Evolutionary conservation across 2,797 vertebrate species (phyloP), one percentile per base, ranked within the genome.

Genomic region (Trachops cirrhosus): DNA sequence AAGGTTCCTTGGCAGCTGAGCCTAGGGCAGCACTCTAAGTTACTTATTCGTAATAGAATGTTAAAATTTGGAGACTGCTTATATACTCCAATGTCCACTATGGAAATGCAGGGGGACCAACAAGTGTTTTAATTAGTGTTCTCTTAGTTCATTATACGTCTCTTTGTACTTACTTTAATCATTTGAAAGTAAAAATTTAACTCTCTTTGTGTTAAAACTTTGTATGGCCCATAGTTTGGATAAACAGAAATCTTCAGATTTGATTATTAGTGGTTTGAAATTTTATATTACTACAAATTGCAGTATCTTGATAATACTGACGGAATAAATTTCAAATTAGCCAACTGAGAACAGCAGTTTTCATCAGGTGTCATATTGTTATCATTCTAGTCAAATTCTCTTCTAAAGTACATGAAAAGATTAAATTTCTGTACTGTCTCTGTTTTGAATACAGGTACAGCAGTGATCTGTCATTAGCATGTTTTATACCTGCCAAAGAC

Each of bases 131-230:
- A 34, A 84, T 84, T 32, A 77, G 18, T 78, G n/a, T 62, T 79
- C n/a, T 46, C 46, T 89, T 91, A 79, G 39, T 78, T 64, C 59
- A 71, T 86, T 29, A 75, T n/a, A 84, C 34, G 22, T 68, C 21
- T 90, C 15, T 86, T 3, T 85, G 24, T 78, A 82, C 74, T 92
- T 70, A 91, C 48, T 59, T 87, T 44, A 80, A 92, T 26, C 26
- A 86, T 92, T 48, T 94, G 62, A 89, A 88, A 86, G 41, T 67
- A 82, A 78, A 96, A 92, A 59, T 39, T 78, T 54, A 92, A 75
- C 73, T 87, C 73, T 87, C 26, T 77, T 89, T 93, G 80, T 62
- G 57, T 93, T 88, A 92, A 83, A 79, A 52, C 11, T 59, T 90
- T 68, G 71, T 21, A 84, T 1, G 70, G 75, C 12, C 79, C 4